Evolutionary conservation across 1,140 invertebrate genomes (phyloP), one percentile per base, ranked within the genome.

Genomic region (Zaprionus vittiger): DNA sequence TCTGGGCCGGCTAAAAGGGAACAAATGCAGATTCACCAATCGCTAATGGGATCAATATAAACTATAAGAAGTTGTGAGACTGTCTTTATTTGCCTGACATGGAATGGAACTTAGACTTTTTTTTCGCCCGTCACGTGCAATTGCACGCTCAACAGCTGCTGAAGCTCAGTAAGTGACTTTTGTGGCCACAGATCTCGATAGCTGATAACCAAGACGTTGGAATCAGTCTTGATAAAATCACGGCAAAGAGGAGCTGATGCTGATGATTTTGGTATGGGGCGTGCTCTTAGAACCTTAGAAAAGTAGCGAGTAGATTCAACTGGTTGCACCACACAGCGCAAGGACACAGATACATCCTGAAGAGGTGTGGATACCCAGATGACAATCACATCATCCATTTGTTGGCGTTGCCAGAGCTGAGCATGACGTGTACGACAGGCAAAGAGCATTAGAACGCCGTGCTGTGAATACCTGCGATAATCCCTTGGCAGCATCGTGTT

Each of bases 191-290:
- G 49, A 37, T 85, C 82, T 4, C 76, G 61, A 31, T 60, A 64
- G 62, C 82, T 79, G 5, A 85, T 86, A 7, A 85, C 63, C 2
- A 85, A 22, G 1, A 64, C 79, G 12, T 85, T 85, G 28, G 22
- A 57, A 31, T 85, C 82, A 1, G 75, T 82, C 22, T 73, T 82
- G 6, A 85, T 86, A 20, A 86, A 82, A 1, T 86, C 79, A 1
- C 68, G 49, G 37, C 76, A 85, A 4, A 24, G 62, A n/a, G 15
- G 20, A 28, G 7, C 12, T 38, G 44, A 44, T 14, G 20, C 26
- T 9, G 9, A n/a, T 11, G 61, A 60, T 4, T 63, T 34, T 2
- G 76, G 54, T 12, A 85, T 26, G 2, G 67, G 17, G 1, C 83
- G 75, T 0, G 82, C 83, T 22, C 73, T 68, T 1, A 85, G 11